These are phyloP conservation scores for Heliconius cydno DNA, from an alignment of 2,888 invertebrate species.

Conservation along the genomic window DNA sequence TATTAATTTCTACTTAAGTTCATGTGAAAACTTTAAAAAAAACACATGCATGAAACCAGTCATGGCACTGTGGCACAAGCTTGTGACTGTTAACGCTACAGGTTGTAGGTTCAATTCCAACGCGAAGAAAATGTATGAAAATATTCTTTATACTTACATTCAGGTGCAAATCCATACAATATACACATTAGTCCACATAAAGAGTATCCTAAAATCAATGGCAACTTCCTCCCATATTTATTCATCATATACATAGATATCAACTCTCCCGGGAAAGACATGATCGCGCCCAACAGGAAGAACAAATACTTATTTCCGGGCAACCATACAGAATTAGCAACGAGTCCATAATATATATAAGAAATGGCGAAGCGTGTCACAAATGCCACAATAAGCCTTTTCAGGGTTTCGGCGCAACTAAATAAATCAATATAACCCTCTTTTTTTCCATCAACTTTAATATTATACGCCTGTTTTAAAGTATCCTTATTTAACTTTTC, in stretches of 20 bases:
- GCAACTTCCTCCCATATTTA: constrained; percentile 66
- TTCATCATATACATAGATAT: constrained; percentile 70
- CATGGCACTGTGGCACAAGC: too few relatives aligned
- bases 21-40: too few relatives aligned
- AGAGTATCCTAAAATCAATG: constrained; percentile 64
- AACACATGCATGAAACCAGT: too few relatives aligned
- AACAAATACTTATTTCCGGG: constrained; percentile 70
- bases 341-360: constrained; percentile 73
- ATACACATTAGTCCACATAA: constrained; percentile 62
- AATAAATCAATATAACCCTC: constrained; percentile 62
- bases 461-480: constrained; percentile 63
- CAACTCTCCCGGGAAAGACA: constrained; percentile 74
- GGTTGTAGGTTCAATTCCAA: too few relatives aligned
- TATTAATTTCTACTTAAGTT: too few relatives aligned
- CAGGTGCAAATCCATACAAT: constrained; percentile 61
- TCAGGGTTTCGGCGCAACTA: constrained; percentile 62
- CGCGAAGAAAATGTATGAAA: not conserved
- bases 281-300: constrained; percentile 59
- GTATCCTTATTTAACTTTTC: constrained; percentile 56
- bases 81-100: too few relatives aligned
- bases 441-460: constrained; percentile 57
- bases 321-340: constrained; percentile 70
- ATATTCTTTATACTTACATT: constrained; percentile 53
- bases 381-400: constrained; percentile 59
- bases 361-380: constrained; percentile 63